Base-by-base conservation (phyloP, 2,888 invertebrate species). In the Artemia sp. region DNA sequence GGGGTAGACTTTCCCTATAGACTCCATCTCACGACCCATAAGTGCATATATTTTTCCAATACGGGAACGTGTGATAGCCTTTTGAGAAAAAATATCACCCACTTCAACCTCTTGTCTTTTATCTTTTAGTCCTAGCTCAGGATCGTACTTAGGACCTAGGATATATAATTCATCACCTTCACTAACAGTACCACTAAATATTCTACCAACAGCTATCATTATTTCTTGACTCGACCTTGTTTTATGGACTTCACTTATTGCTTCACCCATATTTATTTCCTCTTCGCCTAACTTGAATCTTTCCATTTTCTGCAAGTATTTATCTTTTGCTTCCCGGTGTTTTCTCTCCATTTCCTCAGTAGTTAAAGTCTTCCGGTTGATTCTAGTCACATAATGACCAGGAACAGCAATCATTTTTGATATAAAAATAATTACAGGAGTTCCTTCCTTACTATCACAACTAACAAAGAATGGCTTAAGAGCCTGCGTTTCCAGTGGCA, bases 11-110 rank as follows among this genome's bases (percentile, higher is more conserved):
- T 85, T 83, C 51, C 88, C 85, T 53, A 95, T 82, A 0, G 81
- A 77, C 77, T 91, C 88, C 70, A 96, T 78, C 75, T 97, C 96
- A 74, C 92, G 83, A 9, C 97, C 98, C 89, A 96, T 92, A 72
- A 97, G 82, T 74, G 94, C 81, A 77, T 91, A 98, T 1, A 98
- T 79, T 72, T 88, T 85, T 68, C 85, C 84, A 12, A 96, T 83
- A 2, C 76, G 81, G 0, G 51, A 24, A 11, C 8, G 66, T 14
- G 38, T 12, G 24, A 19, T 51, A 51, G 14, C 24, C n/a, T 70
- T 38, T 12, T n/a, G 51, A 50, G 19, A 51, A n/a, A 69, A 51
- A 11, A 50, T 69, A 2, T 11, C 19, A 14, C 51, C 12, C 19
- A 24, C 14, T 19, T 67, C 50, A 9, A 67, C 38, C n/a, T 67